A percentile compares a stretch with the other conserved stretches of the same genome.
Conservation (phyloP, 2,888 invertebrate species). For the Mesorhabditis sp. region DNA sequence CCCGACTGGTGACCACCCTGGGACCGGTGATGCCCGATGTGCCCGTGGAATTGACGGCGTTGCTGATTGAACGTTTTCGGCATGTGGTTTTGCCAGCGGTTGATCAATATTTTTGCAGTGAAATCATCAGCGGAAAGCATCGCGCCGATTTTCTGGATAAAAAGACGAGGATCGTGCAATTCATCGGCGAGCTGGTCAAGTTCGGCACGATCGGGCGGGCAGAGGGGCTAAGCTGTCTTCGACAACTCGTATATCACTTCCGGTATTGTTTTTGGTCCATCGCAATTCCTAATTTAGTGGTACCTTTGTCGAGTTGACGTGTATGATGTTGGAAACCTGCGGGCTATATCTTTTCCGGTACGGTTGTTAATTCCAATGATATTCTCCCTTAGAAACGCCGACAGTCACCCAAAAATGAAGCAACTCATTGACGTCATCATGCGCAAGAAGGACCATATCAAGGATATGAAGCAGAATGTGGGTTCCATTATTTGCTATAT, state of each 20-base stretch:
- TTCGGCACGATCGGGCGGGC: slow-evolving; percentile 51
- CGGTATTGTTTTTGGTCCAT: slow-evolving; percentile 10
- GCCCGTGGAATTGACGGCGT: slow-evolving; percentile 28
- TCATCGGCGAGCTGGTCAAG: slow-evolving; percentile 51
- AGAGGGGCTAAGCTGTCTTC: slow-evolving; percentile 49
- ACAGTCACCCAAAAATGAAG: slow-evolving; percentile 54
- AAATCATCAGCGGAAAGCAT: neutral
- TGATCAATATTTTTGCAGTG: neutral
- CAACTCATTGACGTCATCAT: slow-evolving; percentile 49
- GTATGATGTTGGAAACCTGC: slow-evolving; percentile 44
- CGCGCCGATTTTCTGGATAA: neutral
- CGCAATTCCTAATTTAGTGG: slow-evolving; percentile 11
- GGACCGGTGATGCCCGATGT: slow-evolving; percentile 47
- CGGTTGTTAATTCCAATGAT: neutral
- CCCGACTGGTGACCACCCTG: slow-evolving; percentile 47
- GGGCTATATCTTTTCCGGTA: slow-evolving; percentile 41
- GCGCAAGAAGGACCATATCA: slow-evolving; percentile 40
- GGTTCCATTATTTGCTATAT: slow-evolving; percentile 6
- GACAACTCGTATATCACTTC: slow-evolving; percentile 50
- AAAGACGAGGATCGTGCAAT: slow-evolving; percentile 22
- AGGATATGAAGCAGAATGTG: slow-evolving; percentile 48
- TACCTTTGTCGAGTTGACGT: slow-evolving; percentile 51
- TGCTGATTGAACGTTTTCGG: neutral
- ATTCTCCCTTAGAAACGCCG: slow-evolving; percentile 27
- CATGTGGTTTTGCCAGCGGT: neutral